Base-by-base conservation (phyloP, 2,797 vertebrate species). In the Xiphorhynchus erythropygius region DNA sequence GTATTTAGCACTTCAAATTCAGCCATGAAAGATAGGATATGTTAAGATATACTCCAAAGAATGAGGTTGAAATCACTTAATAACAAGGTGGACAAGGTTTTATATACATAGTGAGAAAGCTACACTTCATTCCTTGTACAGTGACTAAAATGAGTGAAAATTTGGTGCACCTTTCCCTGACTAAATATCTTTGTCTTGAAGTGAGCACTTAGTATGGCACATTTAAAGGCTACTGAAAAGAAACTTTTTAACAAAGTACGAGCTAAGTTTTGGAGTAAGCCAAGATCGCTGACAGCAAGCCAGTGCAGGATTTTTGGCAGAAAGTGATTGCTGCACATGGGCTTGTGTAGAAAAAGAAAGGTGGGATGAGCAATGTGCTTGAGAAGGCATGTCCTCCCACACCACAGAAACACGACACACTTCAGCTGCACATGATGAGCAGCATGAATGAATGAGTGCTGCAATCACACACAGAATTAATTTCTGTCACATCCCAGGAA, bases 401-500 rank as follows among this genome's bases (percentile, higher is more conserved):
- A 0, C 82, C 59, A 28, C 44, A 84, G 82, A 62, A 93, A 75
- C 3, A 18, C 28, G 73, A 62, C 56, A 93, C 69, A 65, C 69
- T 92, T 94, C 82, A 68, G 70, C 77, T 55, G n/a, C 65, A 37
- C 59, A 33, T 8, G 57, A 89, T 2, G 5, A 92, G 44, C 49
- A 53, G 55, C 68, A 71, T 62, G 82, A 93, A 89, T 81, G 93
- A 73, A 75, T 13, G 68, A 83, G 59, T 18, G 30, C 52, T 53
- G 74, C 74, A 81, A 24, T 71, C 1, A 0, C 79, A 81, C 0
- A 2, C 53, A 76, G 63, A 84, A 88, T 32, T 74, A 32, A 86
- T 77, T 89, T 62, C 82, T 86, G 62, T 37, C 80, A 50, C 89
- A 74, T 79, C 87, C 85, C 82, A 73, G 92, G 62, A 90, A 93